Evolutionary conservation across 2,797 vertebrate genomes (phyloP), one percentile per base, ranked within the genome.

Genomic region (Apodemus agrarius): DNA sequence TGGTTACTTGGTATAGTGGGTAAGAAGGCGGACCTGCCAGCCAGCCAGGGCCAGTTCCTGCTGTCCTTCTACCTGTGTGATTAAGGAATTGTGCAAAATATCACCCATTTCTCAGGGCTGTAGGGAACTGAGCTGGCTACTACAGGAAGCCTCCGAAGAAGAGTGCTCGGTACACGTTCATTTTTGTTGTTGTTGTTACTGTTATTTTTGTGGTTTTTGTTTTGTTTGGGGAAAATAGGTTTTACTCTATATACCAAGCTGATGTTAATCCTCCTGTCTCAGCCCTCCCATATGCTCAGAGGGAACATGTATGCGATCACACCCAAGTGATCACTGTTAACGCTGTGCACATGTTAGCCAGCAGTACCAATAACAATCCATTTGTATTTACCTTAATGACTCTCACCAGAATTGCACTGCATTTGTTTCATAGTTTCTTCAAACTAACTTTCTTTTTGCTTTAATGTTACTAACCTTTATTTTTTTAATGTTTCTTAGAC

Each of bases 351-450:
- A 43, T 34, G 7, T 31, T 87, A 63, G 10, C 43, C 49, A 43
- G 21, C 54, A 79, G 24, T 22, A 37, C 5, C 49, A 75, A 14
- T 13, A 31, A 37, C 29, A 49, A 49, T 61, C 24, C 13, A 34
- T 65, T 84, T 88, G 24, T 37, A 40, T 72, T 3, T 82, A 85
- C 78, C n/a, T 74, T 85, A 69, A 43, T 69, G 54, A 9, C 37
- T 76, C 0, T n/a, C 86, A 61, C 34, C 10, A 14, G n/a, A 49
- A 43, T 75, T 74, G 10, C 21, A n/a, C 8, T 63, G 0, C 24
- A 11, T 88, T 63, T 95, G 11, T 79, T 88, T 93, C 81, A 31
- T 81, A 19, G 40, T 92, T 91, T 75, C 52, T 82, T 95, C 87
- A 63, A 88, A 52, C 57, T 65, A 89, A 59, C 37, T 93, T 78